These are phyloP conservation scores for Eumacrocentrus americanus DNA, from an alignment of 2,888 invertebrate species.

Conservation along the genomic window DNA sequence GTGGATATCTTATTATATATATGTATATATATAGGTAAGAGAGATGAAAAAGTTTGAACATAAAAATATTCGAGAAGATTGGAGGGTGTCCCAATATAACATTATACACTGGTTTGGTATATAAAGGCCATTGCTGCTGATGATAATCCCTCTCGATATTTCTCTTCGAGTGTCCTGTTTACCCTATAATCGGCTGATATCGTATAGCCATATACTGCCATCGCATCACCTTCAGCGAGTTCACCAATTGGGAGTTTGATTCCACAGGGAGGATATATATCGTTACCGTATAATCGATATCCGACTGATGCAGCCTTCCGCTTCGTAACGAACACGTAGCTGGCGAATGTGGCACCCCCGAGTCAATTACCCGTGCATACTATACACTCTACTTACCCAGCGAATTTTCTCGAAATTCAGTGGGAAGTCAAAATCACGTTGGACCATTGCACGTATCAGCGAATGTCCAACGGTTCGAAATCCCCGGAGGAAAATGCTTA, in stretches of 20 bases:
- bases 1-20: too few relatives aligned
- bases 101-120: not conserved
- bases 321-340: not conserved
- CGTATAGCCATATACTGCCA: not conserved
- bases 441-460: not conserved
- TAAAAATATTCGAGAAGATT: not conserved
- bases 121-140: not conserved
- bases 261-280: not conserved
- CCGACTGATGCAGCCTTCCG: not conserved
- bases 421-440: not conserved
- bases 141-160: not conserved
- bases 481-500: too few relatives aligned
- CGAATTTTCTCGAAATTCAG: not conserved
- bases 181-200: not conserved
- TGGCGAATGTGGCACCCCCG: not conserved
- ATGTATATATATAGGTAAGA: too few relatives aligned
- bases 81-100: not conserved
- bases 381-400: not conserved
- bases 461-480: not conserved
- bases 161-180: not conserved
- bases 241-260: not conserved
- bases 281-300: conserved; percentile 4
- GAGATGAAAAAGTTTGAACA: not conserved
- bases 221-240: not conserved
- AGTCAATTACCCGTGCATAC: not conserved